Evolutionary conservation across 35 echinoderm and acorn worm species (phyloP).

Genomic region (Amphiura filiformis): DNA sequence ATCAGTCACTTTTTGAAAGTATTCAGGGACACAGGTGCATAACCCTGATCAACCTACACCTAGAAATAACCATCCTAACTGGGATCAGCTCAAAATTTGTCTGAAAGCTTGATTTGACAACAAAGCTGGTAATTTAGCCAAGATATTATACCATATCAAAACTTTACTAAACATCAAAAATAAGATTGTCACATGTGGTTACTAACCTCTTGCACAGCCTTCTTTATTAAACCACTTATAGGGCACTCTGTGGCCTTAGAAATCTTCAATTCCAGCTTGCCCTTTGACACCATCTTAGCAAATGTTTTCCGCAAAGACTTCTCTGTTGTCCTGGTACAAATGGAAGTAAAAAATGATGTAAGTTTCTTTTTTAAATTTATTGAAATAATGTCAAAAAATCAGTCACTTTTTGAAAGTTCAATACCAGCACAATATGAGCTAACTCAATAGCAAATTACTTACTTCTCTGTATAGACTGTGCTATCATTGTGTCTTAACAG

Average conservation of each 20-base stretch:
- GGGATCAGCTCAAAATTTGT: background rate
- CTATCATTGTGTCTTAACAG: constrained; percentile 21
- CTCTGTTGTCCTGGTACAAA: constrained; percentile 40
- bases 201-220: constrained; percentile 65
- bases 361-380: background rate
- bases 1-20: too few relatives aligned
- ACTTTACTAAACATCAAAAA: background rate
- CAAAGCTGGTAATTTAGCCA: too few relatives aligned
- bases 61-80: too few relatives aligned
- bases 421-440: too few relatives aligned
- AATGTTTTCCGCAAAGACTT: constrained; percentile 53
- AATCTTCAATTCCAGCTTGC: constrained; percentile 61
- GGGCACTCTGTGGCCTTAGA: constrained; percentile 37
- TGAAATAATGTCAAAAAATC: background rate
- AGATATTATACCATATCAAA: background rate
- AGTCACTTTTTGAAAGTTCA: background rate
- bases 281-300: constrained; percentile 67
- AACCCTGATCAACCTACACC: too few relatives aligned
- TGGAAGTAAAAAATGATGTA: background rate
- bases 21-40: too few relatives aligned
- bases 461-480: background rate
- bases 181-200: background rate
- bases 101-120: too few relatives aligned
- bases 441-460: background rate
- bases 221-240: constrained; percentile 39